Evolutionary conservation across 2,113 vertebrate species (phyloP).

Genomic region (Hemiscyllium ocellatum): DNA sequence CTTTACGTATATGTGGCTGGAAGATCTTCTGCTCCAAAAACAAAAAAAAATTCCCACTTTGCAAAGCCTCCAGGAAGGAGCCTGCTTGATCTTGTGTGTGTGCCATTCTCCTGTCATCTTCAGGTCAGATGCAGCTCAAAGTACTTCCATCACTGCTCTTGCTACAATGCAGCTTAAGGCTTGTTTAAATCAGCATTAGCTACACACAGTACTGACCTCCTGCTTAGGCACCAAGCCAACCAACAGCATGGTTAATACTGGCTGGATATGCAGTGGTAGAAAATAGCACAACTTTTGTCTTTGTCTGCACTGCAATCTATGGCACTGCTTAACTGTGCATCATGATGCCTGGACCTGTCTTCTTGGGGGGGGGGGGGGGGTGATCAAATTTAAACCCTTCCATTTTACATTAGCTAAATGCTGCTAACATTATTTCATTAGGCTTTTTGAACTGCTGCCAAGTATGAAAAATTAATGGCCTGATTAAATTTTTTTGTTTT

Average conservation of each 20-base stretch:
- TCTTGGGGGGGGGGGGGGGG: neutral
- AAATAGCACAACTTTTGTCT: neutral
- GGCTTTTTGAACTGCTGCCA: constrained; percentile 66
- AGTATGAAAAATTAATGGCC: constrained; percentile 73
- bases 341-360: neutral
- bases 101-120: no score
- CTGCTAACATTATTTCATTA: constrained; percentile 67
- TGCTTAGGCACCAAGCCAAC: neutral
- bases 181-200: neutral
- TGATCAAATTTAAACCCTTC: neutral
- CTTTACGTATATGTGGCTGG: no score
- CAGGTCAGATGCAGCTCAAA: neutral
- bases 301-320: neutral
- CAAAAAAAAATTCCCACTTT: no score
- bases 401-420: constrained; percentile 65
- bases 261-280: neutral
- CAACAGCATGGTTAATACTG: neutral
- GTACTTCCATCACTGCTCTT: neutral
- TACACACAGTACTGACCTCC: neutral
- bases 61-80: no score
- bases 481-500: constrained; percentile 69
- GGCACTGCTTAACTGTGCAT: neutral
- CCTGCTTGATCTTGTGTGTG: no score
- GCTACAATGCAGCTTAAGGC: no score
- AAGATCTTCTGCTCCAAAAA: no score